Base-by-base conservation (phyloP, 2,888 invertebrate species). In the Tolmerus cingulatus region DNA sequence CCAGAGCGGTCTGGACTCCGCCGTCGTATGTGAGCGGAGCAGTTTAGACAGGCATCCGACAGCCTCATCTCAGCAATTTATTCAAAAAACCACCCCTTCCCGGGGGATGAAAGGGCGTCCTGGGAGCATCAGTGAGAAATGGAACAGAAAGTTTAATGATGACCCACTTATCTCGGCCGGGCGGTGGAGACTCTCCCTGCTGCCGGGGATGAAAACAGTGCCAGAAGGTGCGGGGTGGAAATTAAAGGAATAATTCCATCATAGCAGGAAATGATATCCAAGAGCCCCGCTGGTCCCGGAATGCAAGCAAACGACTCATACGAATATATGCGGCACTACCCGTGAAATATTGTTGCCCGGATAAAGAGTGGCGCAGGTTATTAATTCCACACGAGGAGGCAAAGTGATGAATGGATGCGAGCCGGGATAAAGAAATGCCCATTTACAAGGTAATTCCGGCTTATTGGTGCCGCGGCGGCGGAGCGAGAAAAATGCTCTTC, bases 131-230 rank as follows among this genome's bases (percentile, higher is more conserved):
- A 27, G 40, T 78, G 78, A 78, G 78, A 78, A 78, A 78, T 78
- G 78, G 43, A 78, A 78, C 78, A 78, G 78, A 78, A 78, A 78
- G 78, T 78, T 78, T 78, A 78, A 78, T 78, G 78, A 78, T 78
- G 78, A 40, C 78, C 78, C 78, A 78, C 78, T 78, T 78, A 78
- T 78, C 40, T 37, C 76, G n/a, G 34, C n/a, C 27, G 66, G 66
- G 23, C 27, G 66, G 66, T 66, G 66, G 66, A 19, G 19, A 19
- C 2, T 27, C 66, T 27, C 27, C 66, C 27, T 4, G 19, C 1
- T 51, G 19, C 51, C 9, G 34, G 34, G 30, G 76, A 34, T 14
- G 40, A n/a, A 78, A 40, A 7, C 40, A 23, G 40, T 9, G 78
- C 37, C 23, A 37, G 78, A 46, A 78, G 37, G 78, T 78, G 43